Percentiles rank a stretch among this genome's conserved stretches.
Conservation (phyloP, 2,888 invertebrate genomes). For the Trichogramma evanescens region DNA sequence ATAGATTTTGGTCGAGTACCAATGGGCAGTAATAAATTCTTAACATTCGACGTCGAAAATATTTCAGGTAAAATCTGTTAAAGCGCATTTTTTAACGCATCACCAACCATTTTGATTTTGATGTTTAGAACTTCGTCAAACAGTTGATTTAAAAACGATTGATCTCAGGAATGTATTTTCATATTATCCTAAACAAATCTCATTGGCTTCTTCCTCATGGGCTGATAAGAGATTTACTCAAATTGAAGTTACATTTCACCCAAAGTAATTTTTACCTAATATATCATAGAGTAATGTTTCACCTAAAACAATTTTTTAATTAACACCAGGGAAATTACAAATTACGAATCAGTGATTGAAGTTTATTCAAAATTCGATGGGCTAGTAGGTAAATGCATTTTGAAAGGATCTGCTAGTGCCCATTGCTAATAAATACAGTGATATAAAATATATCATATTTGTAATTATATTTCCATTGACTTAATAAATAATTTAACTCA, state of each 20-base stretch:
- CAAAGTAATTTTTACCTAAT: constrained; percentile 7
- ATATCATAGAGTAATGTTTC: background rate
- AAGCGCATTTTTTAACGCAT: background rate
- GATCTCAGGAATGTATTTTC: constrained; percentile 2
- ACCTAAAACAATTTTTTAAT: background rate
- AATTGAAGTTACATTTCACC: constrained; percentile 2
- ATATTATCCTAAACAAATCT: constrained; percentile 7
- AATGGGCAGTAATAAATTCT: constrained; percentile 28
- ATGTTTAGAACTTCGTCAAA: constrained; percentile 19
- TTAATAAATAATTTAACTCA: background rate
- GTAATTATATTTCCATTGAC: background rate
- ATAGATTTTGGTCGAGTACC: constrained; percentile 32
- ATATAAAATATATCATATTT: background rate
- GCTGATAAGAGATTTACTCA: background rate
- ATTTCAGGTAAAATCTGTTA: constrained; percentile 23
- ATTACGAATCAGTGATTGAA: background rate
- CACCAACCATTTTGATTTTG: constrained; percentile 1
- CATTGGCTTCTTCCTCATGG: background rate
- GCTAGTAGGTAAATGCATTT: background rate
- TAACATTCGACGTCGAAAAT: constrained; percentile 29
- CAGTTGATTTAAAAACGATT: constrained; percentile 9
- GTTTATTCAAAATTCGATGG: constrained; percentile 16
- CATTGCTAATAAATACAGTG: background rate
- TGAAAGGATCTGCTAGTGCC: constrained; percentile 2
- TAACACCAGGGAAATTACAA: too few relatives aligned